Conservation (phyloP, 2,113 vertebrate genomes). For the Marmota monax region DNA sequence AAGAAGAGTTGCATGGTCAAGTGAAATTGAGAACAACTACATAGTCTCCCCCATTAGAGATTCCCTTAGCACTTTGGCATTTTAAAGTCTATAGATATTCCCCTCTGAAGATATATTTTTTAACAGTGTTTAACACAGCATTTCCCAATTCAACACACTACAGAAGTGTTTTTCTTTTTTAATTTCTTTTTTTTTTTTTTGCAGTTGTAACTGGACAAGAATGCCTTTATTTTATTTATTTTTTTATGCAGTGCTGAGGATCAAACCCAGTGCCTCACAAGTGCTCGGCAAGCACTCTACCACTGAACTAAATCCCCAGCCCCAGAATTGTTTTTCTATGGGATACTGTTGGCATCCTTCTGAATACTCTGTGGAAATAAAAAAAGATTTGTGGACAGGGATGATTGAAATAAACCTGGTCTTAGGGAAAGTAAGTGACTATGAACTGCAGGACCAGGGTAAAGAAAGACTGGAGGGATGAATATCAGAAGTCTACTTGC, state of each 20-base stretch:
- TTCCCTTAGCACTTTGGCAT: background rate
- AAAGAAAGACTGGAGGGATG: background rate
- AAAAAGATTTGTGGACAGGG: background rate
- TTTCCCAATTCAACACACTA: background rate
- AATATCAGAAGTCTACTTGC: background rate
- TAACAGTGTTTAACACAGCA: background rate
- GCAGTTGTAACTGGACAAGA: no score
- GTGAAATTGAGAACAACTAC: background rate
- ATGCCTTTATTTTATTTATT: no score
- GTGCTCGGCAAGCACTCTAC: no score
- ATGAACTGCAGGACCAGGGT: background rate
- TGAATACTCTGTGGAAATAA: background rate
- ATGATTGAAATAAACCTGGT: background rate
- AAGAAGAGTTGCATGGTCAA: conserved; percentile 9
- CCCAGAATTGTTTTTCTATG: background rate
- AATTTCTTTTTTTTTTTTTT: no score
- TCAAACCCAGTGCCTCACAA: no score
- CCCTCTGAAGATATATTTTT: background rate
- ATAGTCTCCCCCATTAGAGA: background rate
- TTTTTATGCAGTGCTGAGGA: no score
- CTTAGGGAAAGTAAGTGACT: background rate
- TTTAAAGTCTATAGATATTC: conserved; percentile 21
- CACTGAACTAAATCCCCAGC: no score
- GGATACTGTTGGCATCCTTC: background rate
- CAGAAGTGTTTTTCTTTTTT: background rate